Conservation (phyloP, 2,888 invertebrate genomes). For the Drosophila phalerata region DNA sequence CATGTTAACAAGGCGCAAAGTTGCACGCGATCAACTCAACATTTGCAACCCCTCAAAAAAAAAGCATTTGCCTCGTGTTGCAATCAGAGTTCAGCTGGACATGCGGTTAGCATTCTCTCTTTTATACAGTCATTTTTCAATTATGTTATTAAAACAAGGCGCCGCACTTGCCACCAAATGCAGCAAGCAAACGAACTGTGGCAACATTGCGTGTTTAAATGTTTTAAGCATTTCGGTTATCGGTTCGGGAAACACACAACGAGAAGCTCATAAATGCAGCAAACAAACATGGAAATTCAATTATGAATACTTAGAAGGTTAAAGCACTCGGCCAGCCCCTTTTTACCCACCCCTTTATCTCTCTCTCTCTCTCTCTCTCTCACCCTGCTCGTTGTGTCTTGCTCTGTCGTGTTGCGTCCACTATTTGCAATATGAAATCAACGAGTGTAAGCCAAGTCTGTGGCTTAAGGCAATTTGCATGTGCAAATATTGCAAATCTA, state of each 20-base stretch:
- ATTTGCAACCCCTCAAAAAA: constrained; percentile 39
- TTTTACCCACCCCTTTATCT: not conserved
- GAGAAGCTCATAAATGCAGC: constrained; percentile 58
- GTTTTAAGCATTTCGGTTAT: constrained; percentile 38
- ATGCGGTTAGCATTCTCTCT: constrained; percentile 59
- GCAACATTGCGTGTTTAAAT: constrained; percentile 62
- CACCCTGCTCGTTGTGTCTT: not conserved
- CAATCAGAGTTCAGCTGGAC: constrained; percentile 60
- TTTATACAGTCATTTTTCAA: constrained; percentile 72
- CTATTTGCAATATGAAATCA: constrained; percentile 47
- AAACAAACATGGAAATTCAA: constrained; percentile 79
- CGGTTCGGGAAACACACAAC: constrained; percentile 25
- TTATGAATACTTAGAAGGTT: constrained; percentile 77
- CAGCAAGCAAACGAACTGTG: constrained; percentile 14
- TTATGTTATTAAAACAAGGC: constrained; percentile 79
- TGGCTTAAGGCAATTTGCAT: constrained; percentile 77
- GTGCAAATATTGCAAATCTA: constrained; percentile 76
- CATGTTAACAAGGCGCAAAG: constrained; percentile 64
- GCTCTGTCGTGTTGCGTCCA: constrained; percentile 11
- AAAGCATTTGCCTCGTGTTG: constrained; percentile 13
- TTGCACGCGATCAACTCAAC: constrained; percentile 66
- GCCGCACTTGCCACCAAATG: constrained; percentile 45
- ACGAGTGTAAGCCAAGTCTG: constrained; percentile 69
- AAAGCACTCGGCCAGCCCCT: constrained; percentile 47
- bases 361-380: not conserved